These are phyloP conservation scores for Plestiodon gilberti DNA, from an alignment of 2,113 vertebrate species.

Conservation along the genomic window DNA sequence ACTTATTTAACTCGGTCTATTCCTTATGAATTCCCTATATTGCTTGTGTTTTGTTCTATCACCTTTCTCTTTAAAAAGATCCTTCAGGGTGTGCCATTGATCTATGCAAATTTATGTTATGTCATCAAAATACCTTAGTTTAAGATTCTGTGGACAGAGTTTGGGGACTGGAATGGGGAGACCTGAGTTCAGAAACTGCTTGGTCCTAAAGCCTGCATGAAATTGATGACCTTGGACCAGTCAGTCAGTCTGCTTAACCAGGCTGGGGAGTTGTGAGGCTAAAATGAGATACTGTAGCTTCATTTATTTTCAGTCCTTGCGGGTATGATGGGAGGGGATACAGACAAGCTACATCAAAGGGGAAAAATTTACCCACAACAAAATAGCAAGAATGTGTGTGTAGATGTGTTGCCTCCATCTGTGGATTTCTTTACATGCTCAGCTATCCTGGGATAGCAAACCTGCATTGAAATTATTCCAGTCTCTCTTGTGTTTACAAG, in stretches of 20 bases:
- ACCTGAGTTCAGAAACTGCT: neutral
- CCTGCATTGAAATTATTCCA: too few relatives aligned
- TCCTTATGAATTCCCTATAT: neutral
- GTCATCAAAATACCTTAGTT: neutral
- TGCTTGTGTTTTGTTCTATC: neutral
- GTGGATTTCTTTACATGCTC: neutral
- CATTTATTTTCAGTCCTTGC: neutral
- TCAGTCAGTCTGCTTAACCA: neutral
- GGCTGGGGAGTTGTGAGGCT: neutral
- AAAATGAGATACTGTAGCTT: neutral
- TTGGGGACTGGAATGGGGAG: neutral
- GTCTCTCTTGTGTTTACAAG: too few relatives aligned
- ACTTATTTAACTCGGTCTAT: constrained; percentile 2
- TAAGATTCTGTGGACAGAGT: neutral
- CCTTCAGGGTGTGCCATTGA: neutral
- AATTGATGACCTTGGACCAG: neutral
- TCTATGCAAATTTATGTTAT: neutral
- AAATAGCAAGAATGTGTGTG: neutral
- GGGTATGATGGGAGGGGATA: neutral
- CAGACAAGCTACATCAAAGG: neutral
- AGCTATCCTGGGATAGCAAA: too few relatives aligned
- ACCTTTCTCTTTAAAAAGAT: neutral
- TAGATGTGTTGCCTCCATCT: neutral
- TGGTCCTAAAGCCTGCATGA: neutral
- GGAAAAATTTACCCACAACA: neutral